Evolutionary conservation across 1,140 invertebrate species (phyloP).

Genomic region (Aphaenogaster rudis): DNA sequence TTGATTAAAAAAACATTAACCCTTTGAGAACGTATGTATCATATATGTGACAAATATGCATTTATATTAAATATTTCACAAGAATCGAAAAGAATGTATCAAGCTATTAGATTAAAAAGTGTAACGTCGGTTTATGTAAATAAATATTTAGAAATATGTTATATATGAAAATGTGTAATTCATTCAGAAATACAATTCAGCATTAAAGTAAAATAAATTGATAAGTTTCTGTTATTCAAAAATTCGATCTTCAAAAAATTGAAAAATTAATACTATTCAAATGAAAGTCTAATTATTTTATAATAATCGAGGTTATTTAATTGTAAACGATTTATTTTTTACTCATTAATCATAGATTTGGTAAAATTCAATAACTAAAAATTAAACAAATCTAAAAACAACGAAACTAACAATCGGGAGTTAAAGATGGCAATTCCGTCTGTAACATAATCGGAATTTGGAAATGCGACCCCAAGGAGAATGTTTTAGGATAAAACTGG

Average conservation of each 20-base stretch:
- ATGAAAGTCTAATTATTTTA: not conserved
- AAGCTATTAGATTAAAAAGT: not conserved
- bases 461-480: conserved; percentile 55
- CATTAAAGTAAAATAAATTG: not conserved
- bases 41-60: not conserved
- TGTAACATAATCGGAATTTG: conserved; percentile 1
- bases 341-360: not conserved
- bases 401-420: not conserved
- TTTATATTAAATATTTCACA: too few relatives aligned
- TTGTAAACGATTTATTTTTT: not conserved
- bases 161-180: not conserved
- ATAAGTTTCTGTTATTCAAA: not conserved
- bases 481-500: not conserved
- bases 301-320: not conserved
- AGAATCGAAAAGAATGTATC: too few relatives aligned
- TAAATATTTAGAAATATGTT: not conserved
- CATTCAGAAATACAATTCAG: not conserved
- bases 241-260: not conserved
- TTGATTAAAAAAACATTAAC: not conserved
- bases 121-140: not conserved
- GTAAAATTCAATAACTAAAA: not conserved
- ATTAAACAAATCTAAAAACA: not conserved
- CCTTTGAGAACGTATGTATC: not conserved
- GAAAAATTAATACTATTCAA: not conserved
- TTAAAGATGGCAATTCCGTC: not conserved